Evolutionary conservation across 2,113 vertebrate genomes (phyloP).

Genomic region (Tupaia tana): DNA sequence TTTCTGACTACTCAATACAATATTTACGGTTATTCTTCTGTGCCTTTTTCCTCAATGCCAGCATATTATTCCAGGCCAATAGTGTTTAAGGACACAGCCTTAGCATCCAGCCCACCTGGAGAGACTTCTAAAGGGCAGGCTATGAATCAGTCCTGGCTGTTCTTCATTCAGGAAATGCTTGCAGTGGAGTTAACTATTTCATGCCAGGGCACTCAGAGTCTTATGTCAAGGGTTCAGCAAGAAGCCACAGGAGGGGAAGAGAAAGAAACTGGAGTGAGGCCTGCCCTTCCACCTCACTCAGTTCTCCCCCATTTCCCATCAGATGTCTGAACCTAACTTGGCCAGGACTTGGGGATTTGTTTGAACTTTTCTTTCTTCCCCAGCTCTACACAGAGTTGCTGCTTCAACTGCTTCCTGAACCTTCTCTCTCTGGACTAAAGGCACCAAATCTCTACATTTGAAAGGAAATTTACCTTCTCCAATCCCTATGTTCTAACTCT

Average conservation of each 20-base stretch:
- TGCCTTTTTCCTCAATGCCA: not conserved
- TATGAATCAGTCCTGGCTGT: not conserved
- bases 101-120: not conserved
- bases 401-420: not conserved
- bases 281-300: not conserved
- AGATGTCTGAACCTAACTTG: not conserved
- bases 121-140: not conserved
- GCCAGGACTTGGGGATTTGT: not conserved
- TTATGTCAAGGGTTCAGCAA: not conserved
- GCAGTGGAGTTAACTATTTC: not conserved
- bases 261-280: not conserved
- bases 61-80: not conserved
- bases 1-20: not conserved
- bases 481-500: not conserved
- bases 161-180: slow-evolving; percentile 1
- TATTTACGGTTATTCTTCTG: not conserved
- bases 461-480: not conserved
- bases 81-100: not conserved
- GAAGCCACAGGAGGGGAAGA: not conserved
- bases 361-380: not conserved
- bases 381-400: not conserved
- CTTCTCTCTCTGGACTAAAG: not conserved
- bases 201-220: not conserved
- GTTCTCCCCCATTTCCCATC: not conserved
- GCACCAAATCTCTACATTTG: not conserved